Percentiles rank a stretch among this genome's conserved stretches.
These are phyloP conservation scores for Neolamprologus variostigma DNA, from an alignment of 2,113 vertebrate genomes.

Conservation along the genomic window DNA sequence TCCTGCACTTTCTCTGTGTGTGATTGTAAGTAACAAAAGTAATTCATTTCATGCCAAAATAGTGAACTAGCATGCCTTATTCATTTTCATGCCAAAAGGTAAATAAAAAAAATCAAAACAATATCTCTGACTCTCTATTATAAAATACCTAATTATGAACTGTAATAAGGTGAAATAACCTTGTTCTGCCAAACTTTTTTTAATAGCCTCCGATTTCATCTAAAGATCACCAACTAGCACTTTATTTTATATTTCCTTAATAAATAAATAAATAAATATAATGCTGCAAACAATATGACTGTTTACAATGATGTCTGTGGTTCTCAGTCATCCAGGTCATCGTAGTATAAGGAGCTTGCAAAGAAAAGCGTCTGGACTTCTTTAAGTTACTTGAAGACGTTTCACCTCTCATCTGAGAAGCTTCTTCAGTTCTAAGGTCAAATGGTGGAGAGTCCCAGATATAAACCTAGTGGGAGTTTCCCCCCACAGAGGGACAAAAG, in stretches of 20 bases:
- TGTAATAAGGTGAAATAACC: not conserved
- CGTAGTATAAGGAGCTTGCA: fast-evolving
- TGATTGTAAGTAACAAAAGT: not conserved
- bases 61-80: not conserved
- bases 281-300: not conserved
- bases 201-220: not conserved
- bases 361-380: too few relatives aligned
- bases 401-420: too few relatives aligned
- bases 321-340: too few relatives aligned
- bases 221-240: not conserved
- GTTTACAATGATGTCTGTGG: not conserved
- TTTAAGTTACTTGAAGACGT: fast-evolving
- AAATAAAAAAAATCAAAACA: fast-evolving
- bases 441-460: too few relatives aligned
- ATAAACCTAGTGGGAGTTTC: too few relatives aligned
- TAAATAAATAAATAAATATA: not conserved
- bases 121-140: not conserved
- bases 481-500: too few relatives aligned
- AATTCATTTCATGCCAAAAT: not conserved
- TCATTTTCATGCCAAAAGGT: not conserved
- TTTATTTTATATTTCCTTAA: not conserved
- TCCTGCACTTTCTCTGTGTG: not conserved
- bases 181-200: not conserved
- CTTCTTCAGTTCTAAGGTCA: too few relatives aligned
- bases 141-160: not conserved